Evolutionary conservation across 2,888 invertebrate genomes (phyloP), one percentile per base, ranked within the genome.

Genomic region (Plebejus melissa): DNA sequence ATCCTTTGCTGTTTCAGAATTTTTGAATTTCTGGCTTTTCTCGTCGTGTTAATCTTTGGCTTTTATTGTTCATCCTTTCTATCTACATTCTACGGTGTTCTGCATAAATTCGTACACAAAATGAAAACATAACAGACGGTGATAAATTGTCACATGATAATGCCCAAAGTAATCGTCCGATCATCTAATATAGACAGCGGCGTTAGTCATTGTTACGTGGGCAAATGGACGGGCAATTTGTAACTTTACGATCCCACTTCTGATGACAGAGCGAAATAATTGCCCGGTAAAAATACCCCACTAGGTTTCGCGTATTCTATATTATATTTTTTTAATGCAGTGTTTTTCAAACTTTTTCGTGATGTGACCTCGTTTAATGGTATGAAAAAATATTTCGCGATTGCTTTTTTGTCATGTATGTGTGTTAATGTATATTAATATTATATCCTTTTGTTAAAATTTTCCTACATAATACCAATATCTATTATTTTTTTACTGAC

Each of bases 191-290:
- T 32, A 65, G 65, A 65, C 65, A 32, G 32, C 13, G 32, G 5
- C 32, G 65, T 65, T 65, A 65, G 32, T 65, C 65, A 65, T 4
- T 32, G 65, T 65, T 32, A 65, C 65, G 13, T 65, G 32, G 32
- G 65, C 36, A 65, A 32, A 65, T 65, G 65, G 65, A 65, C 32
- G 65, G 13, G 65, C 65, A 65, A 65, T 65, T 65, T 65, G 5
- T 36, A 16, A 65, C 65, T 65, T 65, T 65, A 65, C 65, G 36
- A 65, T 65, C 36, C 65, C 65, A 65, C 32, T 65, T 65, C 65
- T 65, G 32, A 65, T 65, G 65, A 65, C 65, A 32, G 32, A 65
- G 32, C 65, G 65, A 65, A 65, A 65, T 65, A 65, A 65, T 65
- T 65, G 32, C 32, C 32, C 65, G 36, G 32, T 16, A 36, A 65